Base-by-base conservation (phyloP, 2,797 vertebrate genomes). In the Urosaurus nigricauda region DNA sequence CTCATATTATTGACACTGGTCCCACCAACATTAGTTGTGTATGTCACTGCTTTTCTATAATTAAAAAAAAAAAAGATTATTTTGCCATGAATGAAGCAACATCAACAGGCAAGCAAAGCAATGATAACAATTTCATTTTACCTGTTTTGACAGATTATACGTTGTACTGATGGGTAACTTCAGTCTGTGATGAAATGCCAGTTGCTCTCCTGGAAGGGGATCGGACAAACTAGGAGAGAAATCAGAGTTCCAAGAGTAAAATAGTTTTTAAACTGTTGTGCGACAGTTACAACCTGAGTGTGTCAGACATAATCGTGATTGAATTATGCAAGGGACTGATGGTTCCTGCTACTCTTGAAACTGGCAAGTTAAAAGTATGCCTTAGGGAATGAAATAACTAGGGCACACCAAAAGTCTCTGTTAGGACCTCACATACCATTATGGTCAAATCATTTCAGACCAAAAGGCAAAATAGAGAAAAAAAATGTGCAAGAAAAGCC, bases 181-280 rank as follows among this genome's bases (percentile, higher is more conserved):
- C 90, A 2, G 71, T 0, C 5, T 0, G 35, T 14, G 2, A 26
- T 0, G 40, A 1, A 0, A n/a, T 0, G 0, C 7, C n/a, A 0
- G 8, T 35, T 0, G 6, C 32, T 1, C 65, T 17, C 11, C 40
- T 1, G 77, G 56, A 37, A 32, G 77, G 88, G 0, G 40, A 3
- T 2, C 0, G 70, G 0, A 12, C 71, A 81, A 19, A 68, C 92
- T 0, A 8, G 85, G 84, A 90, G 90, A 2, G 35, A 0, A 63
- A 21, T 58, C 12, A 6, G 14, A 2, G 32, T 29, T 24, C 24
- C 37, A 58, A n/a, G 32, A 63, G 73, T 14, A 32, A 73, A 73
- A 5, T 47, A n/a, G 47, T 47, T 0, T 47, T 47, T 47, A 47
- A 58, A 19, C 58, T 58, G 12, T 14, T 58, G 58, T 58, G 17